These are phyloP conservation scores for Metellina segmentata DNA, from an alignment of 2,888 invertebrate genomes.

Conservation along the genomic window DNA sequence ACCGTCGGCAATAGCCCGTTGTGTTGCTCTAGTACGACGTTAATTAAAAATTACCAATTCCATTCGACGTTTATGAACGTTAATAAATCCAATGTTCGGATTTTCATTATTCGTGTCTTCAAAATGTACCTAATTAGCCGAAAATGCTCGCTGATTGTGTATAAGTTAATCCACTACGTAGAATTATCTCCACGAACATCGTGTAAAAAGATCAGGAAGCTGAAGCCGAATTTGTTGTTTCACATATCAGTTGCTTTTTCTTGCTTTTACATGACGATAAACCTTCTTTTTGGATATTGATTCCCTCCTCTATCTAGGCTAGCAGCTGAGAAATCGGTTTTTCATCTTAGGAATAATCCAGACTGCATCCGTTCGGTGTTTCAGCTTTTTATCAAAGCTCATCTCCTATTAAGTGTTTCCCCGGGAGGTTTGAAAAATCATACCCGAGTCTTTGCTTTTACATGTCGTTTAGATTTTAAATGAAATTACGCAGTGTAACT, in stretches of 20 bases:
- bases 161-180: no score
- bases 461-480: no score
- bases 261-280: conserved; percentile 40
- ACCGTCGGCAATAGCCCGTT: no score
- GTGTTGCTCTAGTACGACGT: no score
- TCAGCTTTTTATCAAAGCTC: conserved; percentile 2
- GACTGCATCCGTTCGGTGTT: conserved; percentile 11
- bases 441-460: not conserved
- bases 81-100: no score
- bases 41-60: no score
- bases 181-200: not conserved
- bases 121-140: no score
- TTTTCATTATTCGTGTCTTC: no score
- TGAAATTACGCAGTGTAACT: no score
- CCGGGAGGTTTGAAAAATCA: not conserved
- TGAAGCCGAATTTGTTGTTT: conserved; percentile 1
- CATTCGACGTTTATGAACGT: no score
- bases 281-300: conserved; percentile 37
- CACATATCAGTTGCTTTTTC: not conserved
- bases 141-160: no score
- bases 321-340: conserved; percentile 48
- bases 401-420: not conserved
- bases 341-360: conserved; percentile 36
- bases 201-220: conserved; percentile 39
- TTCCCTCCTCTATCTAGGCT: conserved; percentile 43